Conservation (phyloP, 2,888 invertebrate species). For the Oscheius sp. region DNA sequence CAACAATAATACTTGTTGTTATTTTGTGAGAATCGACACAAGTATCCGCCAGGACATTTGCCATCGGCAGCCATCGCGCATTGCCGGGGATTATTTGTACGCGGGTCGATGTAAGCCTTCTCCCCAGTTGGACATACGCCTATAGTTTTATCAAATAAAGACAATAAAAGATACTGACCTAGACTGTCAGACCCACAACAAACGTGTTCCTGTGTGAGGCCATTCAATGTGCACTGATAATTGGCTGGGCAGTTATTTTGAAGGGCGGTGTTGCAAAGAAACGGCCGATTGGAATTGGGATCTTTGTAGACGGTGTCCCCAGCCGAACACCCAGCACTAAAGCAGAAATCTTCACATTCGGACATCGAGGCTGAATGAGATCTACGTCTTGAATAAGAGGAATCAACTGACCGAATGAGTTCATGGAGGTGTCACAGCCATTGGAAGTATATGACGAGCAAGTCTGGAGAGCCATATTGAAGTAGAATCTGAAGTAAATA, state of each 20-base stretch:
- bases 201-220: conserved; percentile 51
- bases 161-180: conserved; percentile 26
- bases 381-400: no score
- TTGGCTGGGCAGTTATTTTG: conserved; percentile 58
- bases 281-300: conserved; percentile 56
- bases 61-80: conserved; percentile 60
- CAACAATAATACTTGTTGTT: conserved; percentile 62
- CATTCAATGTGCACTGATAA: conserved; percentile 53
- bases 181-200: conserved; percentile 56
- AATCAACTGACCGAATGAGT: conserved; percentile 51
- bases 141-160: conserved; percentile 15
- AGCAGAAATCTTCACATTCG: conserved; percentile 65
- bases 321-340: conserved; percentile 53
- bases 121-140: conserved; percentile 60
- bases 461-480: conserved; percentile 58
- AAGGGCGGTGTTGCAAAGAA: conserved; percentile 55
- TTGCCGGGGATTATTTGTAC: conserved; percentile 53
- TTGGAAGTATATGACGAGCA: conserved; percentile 61
- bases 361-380: conserved; percentile 35
- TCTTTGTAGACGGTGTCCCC: conserved; percentile 61
- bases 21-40: conserved; percentile 55
- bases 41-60: conserved; percentile 54
- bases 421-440: conserved; percentile 64
- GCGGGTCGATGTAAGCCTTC: conserved; percentile 60
- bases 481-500: conserved; percentile 49